Conservation (phyloP, 1,140 invertebrate genomes). For the Psilanteris sp. region DNA sequence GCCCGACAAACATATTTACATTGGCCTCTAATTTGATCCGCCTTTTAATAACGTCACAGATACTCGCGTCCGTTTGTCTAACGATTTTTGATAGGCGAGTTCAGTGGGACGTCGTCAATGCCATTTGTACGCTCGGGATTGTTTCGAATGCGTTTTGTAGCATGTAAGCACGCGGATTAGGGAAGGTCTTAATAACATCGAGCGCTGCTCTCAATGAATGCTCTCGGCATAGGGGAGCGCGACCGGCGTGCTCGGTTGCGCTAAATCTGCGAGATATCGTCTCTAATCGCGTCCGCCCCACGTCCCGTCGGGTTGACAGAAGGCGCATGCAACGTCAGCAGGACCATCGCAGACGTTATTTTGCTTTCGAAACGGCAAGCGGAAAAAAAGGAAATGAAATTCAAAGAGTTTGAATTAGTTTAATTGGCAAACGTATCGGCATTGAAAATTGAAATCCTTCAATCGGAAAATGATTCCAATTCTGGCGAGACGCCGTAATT, state of each 20-base stretch:
- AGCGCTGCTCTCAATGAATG: slow-evolving; percentile 22
- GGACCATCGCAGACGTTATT: slow-evolving; percentile 38
- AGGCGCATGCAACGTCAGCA: slow-evolving; percentile 44
- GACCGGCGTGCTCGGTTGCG: slow-evolving; percentile 29
- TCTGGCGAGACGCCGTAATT: too few species aligned
- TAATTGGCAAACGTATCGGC: too few species aligned
- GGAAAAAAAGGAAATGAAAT: too few species aligned
- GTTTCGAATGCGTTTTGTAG: slow-evolving; percentile 10
- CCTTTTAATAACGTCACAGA: slow-evolving; percentile 6
- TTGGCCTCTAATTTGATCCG: not conserved
- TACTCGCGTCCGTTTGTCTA: not conserved
- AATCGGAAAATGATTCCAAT: too few species aligned
- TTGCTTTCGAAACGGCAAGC: too few species aligned
- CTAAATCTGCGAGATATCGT: slow-evolving; percentile 60
- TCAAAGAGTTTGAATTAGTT: too few species aligned
- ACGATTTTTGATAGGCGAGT: too few species aligned
- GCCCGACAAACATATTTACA: slow-evolving; percentile 29
- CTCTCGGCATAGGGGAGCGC: slow-evolving; percentile 14
- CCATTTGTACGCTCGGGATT: not conserved
- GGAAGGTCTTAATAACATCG: slow-evolving; percentile 39
- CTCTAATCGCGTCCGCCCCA: slow-evolving; percentile 48
- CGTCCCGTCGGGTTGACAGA: slow-evolving; percentile 50
- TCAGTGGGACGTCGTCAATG: not conserved
- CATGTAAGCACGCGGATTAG: slow-evolving; percentile 23
- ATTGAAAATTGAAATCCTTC: too few species aligned